These are phyloP conservation scores for Drosophila cognata DNA, from an alignment of 2,888 invertebrate species.

Conservation along the genomic window DNA sequence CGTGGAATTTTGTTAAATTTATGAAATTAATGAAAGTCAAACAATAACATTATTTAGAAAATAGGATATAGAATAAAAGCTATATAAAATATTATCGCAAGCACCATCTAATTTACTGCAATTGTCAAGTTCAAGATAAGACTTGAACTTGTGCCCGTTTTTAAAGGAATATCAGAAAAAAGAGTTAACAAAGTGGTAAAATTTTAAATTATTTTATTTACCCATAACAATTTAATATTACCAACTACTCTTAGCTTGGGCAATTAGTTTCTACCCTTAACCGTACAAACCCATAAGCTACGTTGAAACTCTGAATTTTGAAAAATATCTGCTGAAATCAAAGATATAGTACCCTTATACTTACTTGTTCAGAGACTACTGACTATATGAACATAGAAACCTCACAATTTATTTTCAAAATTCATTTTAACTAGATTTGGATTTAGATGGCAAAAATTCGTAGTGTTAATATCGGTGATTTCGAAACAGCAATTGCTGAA, in stretches of 20 bases:
- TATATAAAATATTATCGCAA: not conserved
- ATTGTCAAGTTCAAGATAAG: not conserved
- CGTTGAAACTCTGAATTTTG: not conserved
- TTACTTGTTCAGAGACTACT: not conserved
- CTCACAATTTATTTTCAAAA: slow-evolving; percentile 47
- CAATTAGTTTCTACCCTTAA: not conserved
- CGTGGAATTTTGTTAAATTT: not conserved
- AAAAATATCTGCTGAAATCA: not conserved
- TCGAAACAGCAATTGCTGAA: slow-evolving; percentile 89
- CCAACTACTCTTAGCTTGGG: not conserved
- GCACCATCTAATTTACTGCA: not conserved
- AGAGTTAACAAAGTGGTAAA: not conserved
- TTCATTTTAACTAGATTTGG: slow-evolving; percentile 3
- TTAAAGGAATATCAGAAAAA: not conserved
- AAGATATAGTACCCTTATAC: not conserved
- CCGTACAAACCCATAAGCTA: not conserved
- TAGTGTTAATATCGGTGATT: slow-evolving; percentile 86
- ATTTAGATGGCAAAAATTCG: slow-evolving; percentile 33
- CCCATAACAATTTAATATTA: not conserved
- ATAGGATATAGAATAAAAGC: not conserved
- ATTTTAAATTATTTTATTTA: not conserved
- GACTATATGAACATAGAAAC: slow-evolving; percentile 3
- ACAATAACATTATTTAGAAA: not conserved
- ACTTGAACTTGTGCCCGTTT: not conserved
- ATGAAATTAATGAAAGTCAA: not conserved